phyloP scores from a whole-genome alignment of 2,888 invertebrate species.

The Willowsia nigromaculata region DNA sequence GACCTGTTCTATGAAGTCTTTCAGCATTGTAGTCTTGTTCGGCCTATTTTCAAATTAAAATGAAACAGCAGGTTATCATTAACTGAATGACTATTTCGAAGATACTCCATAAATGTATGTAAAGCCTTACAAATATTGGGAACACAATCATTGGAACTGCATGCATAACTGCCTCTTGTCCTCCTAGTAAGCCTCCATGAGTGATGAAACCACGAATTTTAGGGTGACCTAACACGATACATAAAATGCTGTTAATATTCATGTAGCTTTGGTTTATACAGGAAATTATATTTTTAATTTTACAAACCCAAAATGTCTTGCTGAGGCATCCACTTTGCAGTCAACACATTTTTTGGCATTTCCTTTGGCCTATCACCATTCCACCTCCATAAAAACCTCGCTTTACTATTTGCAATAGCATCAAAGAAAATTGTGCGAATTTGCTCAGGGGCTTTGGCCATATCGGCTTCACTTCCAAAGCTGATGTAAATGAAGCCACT shows the following conservation, averaged over 20 bases:
- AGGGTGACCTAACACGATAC: conserved; percentile 60
- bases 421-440: conserved; percentile 63
- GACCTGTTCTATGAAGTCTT: conserved; percentile 61
- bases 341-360: conserved; percentile 68
- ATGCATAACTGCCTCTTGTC: conserved; percentile 71
- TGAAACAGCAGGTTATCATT: background rate
- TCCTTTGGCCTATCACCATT: conserved; percentile 64
- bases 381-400: conserved; percentile 75
- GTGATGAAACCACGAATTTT: conserved; percentile 73
- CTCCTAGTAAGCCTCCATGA: conserved; percentile 73
- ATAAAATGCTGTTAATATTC: background rate
- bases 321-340: conserved; percentile 74
- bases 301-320: conserved; percentile 70
- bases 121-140: conserved; percentile 67
- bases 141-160: conserved; percentile 72
- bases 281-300: background rate
- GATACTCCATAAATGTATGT: background rate
- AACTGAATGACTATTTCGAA: background rate
- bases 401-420: conserved; percentile 53
- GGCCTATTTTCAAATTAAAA: background rate
- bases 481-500: conserved; percentile 75
- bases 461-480: conserved; percentile 74
- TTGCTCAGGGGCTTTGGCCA: conserved; percentile 53
- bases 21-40: conserved; percentile 45
- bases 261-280: no score